Percentiles rank a stretch among this genome's conserved stretches.
phyloP scores from a whole-genome alignment of 2,797 vertebrate genomes.

The Stomatorhinus walkeri region DNA sequence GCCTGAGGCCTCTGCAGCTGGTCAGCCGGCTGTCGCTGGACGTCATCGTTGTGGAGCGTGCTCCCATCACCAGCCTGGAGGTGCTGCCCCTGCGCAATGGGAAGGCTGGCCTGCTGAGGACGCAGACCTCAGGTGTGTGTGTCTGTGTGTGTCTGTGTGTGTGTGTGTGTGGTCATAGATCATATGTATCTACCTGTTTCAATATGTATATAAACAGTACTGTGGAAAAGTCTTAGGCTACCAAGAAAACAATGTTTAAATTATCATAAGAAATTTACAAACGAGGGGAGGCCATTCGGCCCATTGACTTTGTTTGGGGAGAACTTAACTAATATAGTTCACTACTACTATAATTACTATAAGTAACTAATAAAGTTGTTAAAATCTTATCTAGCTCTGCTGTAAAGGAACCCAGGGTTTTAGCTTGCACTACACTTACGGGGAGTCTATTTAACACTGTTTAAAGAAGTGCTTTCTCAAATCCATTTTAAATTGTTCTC shows the following conservation, averaged over 20 bases:
- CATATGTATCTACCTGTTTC: background rate
- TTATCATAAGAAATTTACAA: background rate
- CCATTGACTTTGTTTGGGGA: too few species aligned
- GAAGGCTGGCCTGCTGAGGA: slow-evolving; percentile 36
- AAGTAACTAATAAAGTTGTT: too few species aligned
- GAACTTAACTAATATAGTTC: too few species aligned
- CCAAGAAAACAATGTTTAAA: background rate
- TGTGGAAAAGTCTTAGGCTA: background rate
- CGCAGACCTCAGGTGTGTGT: background rate
- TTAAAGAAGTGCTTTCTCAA: too few species aligned
- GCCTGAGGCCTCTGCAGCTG: slow-evolving; percentile 81
- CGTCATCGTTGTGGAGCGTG: slow-evolving; percentile 73
- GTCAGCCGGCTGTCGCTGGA: slow-evolving; percentile 78
- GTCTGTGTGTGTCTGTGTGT: background rate
- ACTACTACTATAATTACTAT: too few species aligned
- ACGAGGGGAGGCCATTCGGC: too few species aligned
- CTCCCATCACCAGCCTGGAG: slow-evolving; percentile 64
- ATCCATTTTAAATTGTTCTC: too few species aligned
- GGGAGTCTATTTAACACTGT: too few species aligned
- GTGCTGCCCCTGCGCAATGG: slow-evolving; percentile 74
- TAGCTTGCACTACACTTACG: too few species aligned
- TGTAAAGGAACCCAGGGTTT: too few species aligned
- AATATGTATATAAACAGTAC: background rate
- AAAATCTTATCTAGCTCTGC: too few species aligned
- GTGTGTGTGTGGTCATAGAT: background rate